These are phyloP conservation scores for Physocephala rufipes DNA, from an alignment of 2,888 invertebrate species.

Conservation along the genomic window DNA sequence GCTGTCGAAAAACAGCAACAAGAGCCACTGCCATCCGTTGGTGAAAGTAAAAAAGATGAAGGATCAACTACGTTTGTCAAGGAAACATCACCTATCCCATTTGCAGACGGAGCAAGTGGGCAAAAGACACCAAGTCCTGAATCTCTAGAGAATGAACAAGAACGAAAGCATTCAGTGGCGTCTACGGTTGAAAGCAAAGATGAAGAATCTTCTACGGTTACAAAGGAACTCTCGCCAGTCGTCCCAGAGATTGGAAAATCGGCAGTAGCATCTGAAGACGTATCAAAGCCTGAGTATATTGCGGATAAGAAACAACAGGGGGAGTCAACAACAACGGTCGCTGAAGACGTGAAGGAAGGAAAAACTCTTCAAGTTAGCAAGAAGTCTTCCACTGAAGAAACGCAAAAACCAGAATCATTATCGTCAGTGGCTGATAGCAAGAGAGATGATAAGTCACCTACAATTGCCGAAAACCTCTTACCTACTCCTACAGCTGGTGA, in stretches of 20 bases:
- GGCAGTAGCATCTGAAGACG: conserved; percentile 29
- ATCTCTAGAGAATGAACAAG: neutral
- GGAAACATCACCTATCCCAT: conserved; percentile 40
- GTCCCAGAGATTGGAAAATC: conserved; percentile 34
- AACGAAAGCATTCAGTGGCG: conserved; percentile 37
- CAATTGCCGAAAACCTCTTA: conserved; percentile 44
- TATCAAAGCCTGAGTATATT: conserved; percentile 37
- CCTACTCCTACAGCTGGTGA: conserved; percentile 7
- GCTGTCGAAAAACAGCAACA: conserved; percentile 30
- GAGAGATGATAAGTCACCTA: conserved; percentile 30
- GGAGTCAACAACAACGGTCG: conserved; percentile 32
- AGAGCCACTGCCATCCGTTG: conserved; percentile 40
- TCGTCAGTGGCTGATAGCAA: conserved; percentile 31
- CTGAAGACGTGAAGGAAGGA: conserved; percentile 35
- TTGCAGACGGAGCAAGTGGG: conserved; percentile 34
- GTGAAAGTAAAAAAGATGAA: conserved; percentile 38
- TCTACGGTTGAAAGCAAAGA: conserved; percentile 41
- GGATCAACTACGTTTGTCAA: conserved; percentile 43
- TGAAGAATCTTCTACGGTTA: conserved; percentile 23
- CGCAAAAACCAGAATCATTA: conserved; percentile 44
- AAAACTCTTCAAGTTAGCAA: conserved; percentile 28
- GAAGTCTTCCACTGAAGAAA: conserved; percentile 39
- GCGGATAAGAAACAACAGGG: conserved; percentile 13
- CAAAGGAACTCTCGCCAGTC: conserved; percentile 44
- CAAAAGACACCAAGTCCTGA: conserved; percentile 35